These are phyloP conservation scores for Incurvaria masculella DNA, from an alignment of 2,888 invertebrate species.

Conservation along the genomic window DNA sequence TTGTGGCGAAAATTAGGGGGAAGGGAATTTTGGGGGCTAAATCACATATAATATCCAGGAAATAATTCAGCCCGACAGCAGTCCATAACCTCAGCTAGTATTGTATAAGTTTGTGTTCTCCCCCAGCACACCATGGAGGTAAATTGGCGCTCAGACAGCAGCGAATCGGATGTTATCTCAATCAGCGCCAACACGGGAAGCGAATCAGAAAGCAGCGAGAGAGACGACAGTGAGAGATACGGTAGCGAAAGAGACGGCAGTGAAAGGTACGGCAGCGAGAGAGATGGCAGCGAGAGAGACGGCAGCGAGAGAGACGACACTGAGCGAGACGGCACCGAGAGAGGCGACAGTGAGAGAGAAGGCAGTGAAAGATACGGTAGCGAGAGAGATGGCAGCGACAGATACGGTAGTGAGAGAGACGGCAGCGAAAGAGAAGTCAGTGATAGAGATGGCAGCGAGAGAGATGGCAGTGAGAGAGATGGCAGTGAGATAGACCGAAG, in stretches of 20 bases:
- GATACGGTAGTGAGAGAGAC: background rate
- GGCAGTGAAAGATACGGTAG: constrained; percentile 1
- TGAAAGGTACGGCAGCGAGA: constrained; percentile 1
- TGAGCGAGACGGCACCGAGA: constrained; percentile 1
- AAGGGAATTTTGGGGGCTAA: too few species aligned
- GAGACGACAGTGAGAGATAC: constrained; percentile 1
- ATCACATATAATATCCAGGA: too few species aligned
- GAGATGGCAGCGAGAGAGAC: constrained; percentile 1
- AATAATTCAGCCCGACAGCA: too few species aligned
- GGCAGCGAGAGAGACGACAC: constrained; percentile 1
- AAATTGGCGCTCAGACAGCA: too few species aligned
- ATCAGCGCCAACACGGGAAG: too few species aligned
- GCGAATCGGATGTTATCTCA: too few species aligned
- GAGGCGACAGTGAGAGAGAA: background rate
- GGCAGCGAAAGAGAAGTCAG: background rate
- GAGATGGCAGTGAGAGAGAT: background rate
- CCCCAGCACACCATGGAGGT: too few species aligned
- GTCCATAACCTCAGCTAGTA: too few species aligned
- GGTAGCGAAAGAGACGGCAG: background rate
- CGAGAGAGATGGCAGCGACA: background rate
- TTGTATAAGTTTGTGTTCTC: too few species aligned
- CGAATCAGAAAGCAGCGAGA: constrained; percentile 1
- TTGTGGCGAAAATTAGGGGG: too few species aligned
- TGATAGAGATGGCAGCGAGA: background rate
- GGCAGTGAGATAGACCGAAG: background rate